A percentile compares a stretch with the other conserved stretches of the same genome.
These are phyloP conservation scores for Gasterosteus aculeatus DNA, from an alignment of 2,113 vertebrate species.

Conservation along the genomic window DNA sequence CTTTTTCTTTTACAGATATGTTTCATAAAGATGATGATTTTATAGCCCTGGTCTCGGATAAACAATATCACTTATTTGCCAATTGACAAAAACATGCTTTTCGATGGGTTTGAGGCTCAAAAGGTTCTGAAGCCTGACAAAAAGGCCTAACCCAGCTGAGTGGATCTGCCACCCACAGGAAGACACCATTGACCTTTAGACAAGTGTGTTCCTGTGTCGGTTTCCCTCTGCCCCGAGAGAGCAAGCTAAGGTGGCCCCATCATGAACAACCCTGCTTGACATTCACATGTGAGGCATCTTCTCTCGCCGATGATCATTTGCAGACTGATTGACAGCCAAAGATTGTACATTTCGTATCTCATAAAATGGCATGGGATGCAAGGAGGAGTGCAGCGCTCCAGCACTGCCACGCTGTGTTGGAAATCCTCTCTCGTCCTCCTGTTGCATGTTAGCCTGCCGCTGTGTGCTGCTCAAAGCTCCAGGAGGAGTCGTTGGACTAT, in stretches of 20 bases:
- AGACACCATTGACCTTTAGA: slow-evolving; percentile 30
- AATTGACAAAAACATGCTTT: not conserved
- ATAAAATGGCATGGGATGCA: not conserved
- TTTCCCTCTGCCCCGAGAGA: not conserved
- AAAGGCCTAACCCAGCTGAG: not conserved
- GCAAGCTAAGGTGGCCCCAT: not conserved
- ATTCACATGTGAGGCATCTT: slow-evolving; percentile 13
- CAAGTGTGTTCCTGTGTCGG: slow-evolving; percentile 15
- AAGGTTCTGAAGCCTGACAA: not conserved
- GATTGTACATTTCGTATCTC: no score
- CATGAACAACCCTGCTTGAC: slow-evolving; percentile 10
- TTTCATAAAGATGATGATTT: not conserved
- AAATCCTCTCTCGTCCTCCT: slow-evolving; percentile 10
- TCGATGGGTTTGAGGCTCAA: not conserved
- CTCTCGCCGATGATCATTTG: not conserved
- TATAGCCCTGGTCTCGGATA: not conserved
- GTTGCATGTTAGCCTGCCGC: not conserved
- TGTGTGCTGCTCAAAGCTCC: slow-evolving; percentile 20
- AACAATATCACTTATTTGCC: not conserved
- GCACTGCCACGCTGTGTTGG: not conserved
- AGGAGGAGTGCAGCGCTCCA: no score
- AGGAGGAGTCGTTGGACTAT: slow-evolving; percentile 7
- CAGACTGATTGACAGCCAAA: not conserved
- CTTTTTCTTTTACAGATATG: not conserved
- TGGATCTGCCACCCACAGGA: not conserved